Evolutionary conservation across 2,113 vertebrate genomes (phyloP).

Genomic region (Catharus fuscescens): DNA sequence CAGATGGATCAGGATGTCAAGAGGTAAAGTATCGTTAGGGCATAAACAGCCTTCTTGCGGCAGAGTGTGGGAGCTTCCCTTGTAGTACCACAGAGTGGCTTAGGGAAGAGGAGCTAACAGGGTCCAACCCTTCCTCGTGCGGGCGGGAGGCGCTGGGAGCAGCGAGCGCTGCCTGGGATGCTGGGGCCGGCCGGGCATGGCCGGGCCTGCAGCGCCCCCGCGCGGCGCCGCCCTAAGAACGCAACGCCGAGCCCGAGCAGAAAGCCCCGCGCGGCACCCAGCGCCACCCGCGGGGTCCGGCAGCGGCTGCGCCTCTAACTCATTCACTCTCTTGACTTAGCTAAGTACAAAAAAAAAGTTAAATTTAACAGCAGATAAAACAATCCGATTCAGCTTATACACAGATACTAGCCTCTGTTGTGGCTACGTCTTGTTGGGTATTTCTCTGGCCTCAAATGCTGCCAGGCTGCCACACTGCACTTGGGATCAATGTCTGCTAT

Average conservation of each 20-base stretch:
- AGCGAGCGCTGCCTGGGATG: no score
- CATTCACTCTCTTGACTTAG: fast-evolving
- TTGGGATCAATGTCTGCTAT: fast-evolving
- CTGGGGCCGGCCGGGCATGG: background rate
- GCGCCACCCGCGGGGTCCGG: fast-evolving
- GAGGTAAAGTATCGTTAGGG: background rate
- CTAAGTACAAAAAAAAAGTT: background rate
- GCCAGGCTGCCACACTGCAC: background rate
- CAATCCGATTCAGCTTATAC: background rate
- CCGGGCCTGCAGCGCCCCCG: slow-evolving; percentile 12
- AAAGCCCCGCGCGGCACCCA: fast-evolving
- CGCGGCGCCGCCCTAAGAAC: background rate
- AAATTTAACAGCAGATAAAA: background rate
- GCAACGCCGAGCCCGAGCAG: fast-evolving
- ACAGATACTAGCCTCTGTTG: background rate
- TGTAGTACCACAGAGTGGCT: fast-evolving
- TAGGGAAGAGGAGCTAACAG: fast-evolving
- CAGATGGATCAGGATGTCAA: background rate
- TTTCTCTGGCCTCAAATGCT: background rate
- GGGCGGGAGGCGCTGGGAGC: fast-evolving
- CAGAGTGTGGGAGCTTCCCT: fast-evolving
- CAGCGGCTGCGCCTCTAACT: fast-evolving
- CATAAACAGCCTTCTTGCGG: background rate
- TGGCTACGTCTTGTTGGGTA: background rate
- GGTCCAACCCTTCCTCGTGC: fast-evolving